These are phyloP conservation scores for Ailuropoda melanoleuca DNA, from an alignment of 2,113 vertebrate species.

Conservation along the genomic window DNA sequence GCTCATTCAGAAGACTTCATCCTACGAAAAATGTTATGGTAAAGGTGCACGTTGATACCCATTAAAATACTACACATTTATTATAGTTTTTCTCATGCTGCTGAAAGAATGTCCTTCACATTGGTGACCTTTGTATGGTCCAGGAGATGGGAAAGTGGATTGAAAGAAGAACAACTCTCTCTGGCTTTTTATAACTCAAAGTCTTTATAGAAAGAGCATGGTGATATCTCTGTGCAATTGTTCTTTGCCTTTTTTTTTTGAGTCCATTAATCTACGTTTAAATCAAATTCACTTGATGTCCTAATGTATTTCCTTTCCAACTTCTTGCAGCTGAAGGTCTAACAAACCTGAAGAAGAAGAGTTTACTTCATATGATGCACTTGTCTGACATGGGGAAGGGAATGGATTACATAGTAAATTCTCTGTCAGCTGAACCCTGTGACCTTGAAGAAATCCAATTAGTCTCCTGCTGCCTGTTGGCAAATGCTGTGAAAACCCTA, in stretches of 20 bases:
- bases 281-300: neutral
- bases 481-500: conserved; percentile 68
- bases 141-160: neutral
- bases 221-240: neutral
- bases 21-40: neutral
- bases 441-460: conserved; percentile 73
- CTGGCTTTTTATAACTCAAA: neutral
- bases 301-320: neutral
- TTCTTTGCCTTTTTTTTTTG: neutral
- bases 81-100: neutral
- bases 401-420: conserved; percentile 61
- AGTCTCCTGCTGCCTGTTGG: conserved; percentile 64
- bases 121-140: neutral
- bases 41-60: neutral
- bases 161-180: neutral
- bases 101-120: neutral
- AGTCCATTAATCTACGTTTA: neutral
- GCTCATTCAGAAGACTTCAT: neutral
- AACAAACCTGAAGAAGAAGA: conserved; percentile 61
- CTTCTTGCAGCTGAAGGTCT: conserved; percentile 66
- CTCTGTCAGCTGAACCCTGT: conserved; percentile 51
- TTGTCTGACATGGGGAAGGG: conserved; percentile 63
- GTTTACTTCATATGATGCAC: conserved; percentile 56
- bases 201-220: neutral
- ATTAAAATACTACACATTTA: neutral